A percentile compares a stretch with the other conserved stretches of the same genome.
phyloP scores from a whole-genome alignment of 1,140 invertebrate species.

The Bombus sylvicola region DNA sequence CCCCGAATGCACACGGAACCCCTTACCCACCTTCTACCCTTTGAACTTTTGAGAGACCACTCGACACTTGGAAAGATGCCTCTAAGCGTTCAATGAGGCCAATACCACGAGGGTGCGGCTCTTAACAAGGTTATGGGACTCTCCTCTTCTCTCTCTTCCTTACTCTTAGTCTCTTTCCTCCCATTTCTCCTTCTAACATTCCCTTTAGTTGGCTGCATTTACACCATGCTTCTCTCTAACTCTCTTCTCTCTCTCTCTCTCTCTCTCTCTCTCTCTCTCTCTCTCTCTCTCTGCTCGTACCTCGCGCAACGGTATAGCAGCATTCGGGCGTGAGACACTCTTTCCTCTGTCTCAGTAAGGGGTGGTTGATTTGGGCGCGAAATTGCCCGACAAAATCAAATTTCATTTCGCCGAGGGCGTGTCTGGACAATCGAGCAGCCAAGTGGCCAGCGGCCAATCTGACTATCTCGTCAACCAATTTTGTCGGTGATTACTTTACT shows the following conservation, averaged over 20 bases:
- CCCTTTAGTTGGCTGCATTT: not conserved
- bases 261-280: not conserved
- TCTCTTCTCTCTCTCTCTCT: not conserved
- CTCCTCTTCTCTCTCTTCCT: conserved; percentile 34
- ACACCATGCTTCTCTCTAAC: not conserved
- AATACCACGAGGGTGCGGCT: conserved; percentile 76
- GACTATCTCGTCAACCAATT: conserved; percentile 81
- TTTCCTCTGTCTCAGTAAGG: conserved; percentile 30
- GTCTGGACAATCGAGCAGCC: conserved; percentile 82
- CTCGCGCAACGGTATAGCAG: not conserved
- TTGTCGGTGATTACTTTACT: conserved; percentile 79
- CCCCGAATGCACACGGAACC: conserved; percentile 37
- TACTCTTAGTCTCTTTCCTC: conserved; percentile 16
- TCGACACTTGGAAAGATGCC: conserved; percentile 72
- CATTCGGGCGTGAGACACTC: conserved; percentile 11
- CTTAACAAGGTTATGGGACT: conserved; percentile 78
- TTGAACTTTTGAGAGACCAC: conserved; percentile 69
- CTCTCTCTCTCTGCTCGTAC: not conserved
- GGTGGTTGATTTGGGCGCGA: conserved; percentile 80
- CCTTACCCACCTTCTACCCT: conserved; percentile 54
- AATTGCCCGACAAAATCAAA: conserved; percentile 83
- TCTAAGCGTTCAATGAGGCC: conserved; percentile 74
- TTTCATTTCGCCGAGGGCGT: conserved; percentile 82
- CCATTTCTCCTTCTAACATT: not conserved
- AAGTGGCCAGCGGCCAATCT: conserved; percentile 79